Base-by-base conservation (phyloP, 2,797 vertebrate species). In the Megaceryle alcyon region DNA sequence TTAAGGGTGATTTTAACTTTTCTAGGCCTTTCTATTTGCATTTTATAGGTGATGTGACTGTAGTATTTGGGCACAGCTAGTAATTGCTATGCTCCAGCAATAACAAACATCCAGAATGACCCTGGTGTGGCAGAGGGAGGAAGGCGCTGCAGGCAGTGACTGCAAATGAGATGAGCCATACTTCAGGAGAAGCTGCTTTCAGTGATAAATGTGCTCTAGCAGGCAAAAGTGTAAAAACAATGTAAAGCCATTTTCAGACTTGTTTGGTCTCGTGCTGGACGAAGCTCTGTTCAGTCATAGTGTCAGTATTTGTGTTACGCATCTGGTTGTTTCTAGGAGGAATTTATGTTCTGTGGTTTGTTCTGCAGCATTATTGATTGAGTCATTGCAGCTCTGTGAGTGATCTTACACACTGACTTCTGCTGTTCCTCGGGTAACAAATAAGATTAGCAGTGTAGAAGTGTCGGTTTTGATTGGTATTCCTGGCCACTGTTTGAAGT, bases 281-380 rank as follows among this genome's bases (percentile, higher is more conserved):
- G 4, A 29, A 48, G 44, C 37, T 88, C 63, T 66, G 20, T 54
- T 89, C 7, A 3, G 20, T 92, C 35, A 6, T 8, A 22, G 31
- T 78, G 51, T 83, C 54, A 39, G 33, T 72, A 7, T 37, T 66
- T 85, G 56, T 69, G 49, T 48, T 93, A 78, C 61, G 41, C 46
- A 4, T 90, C 57, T 28, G 33, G 54, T 56, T 85, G 43, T 85
- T 91, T 73, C 53, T 63, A 12, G 39, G 14, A 66, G 91, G 39
- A 63, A 64, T 85, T 85, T 69, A 16, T 48, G 71, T 77, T 85
- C 56, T 61, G 37, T 35, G 14, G 31, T 57, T 78, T 81, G 12
- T 92, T 88, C 70, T 87, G 56, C 75, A 60, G 44, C 12, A 2
- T 77, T 89, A 69, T 86, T 60, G 81, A 92, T 91, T 66, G 84